These are phyloP conservation scores for Enteromius viviparus DNA, from an alignment of 2,797 vertebrate species.

Conservation along the genomic window DNA sequence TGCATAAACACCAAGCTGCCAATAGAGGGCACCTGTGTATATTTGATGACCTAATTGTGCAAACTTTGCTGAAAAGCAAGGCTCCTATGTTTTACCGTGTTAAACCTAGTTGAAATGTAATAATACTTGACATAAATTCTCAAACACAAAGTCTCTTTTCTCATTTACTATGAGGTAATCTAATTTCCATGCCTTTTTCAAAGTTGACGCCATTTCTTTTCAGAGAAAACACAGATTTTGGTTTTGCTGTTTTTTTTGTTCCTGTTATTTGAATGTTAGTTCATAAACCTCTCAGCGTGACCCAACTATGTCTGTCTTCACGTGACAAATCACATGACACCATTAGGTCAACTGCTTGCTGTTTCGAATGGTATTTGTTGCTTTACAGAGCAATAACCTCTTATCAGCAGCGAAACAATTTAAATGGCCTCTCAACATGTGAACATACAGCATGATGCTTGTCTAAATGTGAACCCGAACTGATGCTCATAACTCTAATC, in stretches of 20 bases:
- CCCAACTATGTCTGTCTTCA: conserved; percentile 6
- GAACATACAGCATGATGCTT: conserved; percentile 2
- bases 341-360: conserved; percentile 13
- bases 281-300: conserved; percentile 18
- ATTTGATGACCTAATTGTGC: conserved; percentile 36
- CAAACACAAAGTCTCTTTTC: background rate
- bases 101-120: background rate
- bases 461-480: conserved; percentile 9
- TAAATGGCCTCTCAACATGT: conserved; percentile 23
- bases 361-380: conserved; percentile 29
- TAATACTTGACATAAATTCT: background rate
- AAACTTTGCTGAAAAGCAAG: conserved; percentile 4
- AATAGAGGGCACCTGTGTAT: conserved; percentile 48
- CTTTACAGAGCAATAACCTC: conserved; percentile 19
- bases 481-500: conserved; percentile 26
- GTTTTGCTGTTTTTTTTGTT: background rate
- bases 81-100: background rate
- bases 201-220: conserved; percentile 12
- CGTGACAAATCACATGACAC: conserved; percentile 27
- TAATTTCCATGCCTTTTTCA: background rate
- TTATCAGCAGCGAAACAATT: conserved; percentile 14
- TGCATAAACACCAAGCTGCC: conserved; percentile 38
- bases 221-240: conserved; percentile 22
- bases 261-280: background rate
- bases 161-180: conserved; percentile 2